Base-by-base conservation (phyloP, 2,888 invertebrate genomes). In the Drosophila percnosoma region DNA sequence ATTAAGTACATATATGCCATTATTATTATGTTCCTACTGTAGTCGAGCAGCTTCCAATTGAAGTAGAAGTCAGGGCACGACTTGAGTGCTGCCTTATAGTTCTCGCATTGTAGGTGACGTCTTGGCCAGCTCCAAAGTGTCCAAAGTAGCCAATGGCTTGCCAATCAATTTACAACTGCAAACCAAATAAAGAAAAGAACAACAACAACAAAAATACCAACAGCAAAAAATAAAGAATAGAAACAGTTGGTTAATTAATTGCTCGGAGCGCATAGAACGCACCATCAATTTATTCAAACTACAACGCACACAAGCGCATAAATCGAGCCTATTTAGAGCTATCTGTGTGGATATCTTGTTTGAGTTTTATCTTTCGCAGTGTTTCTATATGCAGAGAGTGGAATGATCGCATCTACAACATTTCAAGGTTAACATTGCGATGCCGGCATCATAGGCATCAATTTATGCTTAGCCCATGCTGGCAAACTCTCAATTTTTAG, bases 361-460 rank as follows among this genome's bases (percentile, higher is more conserved):
- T 42, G 55, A 45, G 18, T 45, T 24, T 54, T 13, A 27, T 52
- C 42, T 48, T 36, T 52, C 51, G 60, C 65, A 72, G 72, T 78
- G 2, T n/a, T 36, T 90, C 85, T 75, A 81, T 87, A 89, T 89
- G 87, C 89, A 83, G 69, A 88, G 90, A 90, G 91, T 89, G 90
- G 89, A 90, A 90, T 91, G 90, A 90, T 91, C 91, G 90, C 81
- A 79, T 86, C 80, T 75, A 78, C 72, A 85, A 72, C 51, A 57
- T 87, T 91, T 90, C 90, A 90, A 90, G 91, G 90, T 90, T 91
- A 77, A 45, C 80, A 52, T 57, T 68, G 59, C 51, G 40, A 55
- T 49, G 60, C 61, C 51, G 49, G 38, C 63, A 51, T 40, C 45
- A 45, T 45, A 63, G 52, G 45, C 79, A 68, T 64, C 67, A 65